Percentiles rank a stretch among this genome's conserved stretches.
phyloP scores from a whole-genome alignment of 2,888 invertebrate genomes.

The Megamerina dolium region DNA sequence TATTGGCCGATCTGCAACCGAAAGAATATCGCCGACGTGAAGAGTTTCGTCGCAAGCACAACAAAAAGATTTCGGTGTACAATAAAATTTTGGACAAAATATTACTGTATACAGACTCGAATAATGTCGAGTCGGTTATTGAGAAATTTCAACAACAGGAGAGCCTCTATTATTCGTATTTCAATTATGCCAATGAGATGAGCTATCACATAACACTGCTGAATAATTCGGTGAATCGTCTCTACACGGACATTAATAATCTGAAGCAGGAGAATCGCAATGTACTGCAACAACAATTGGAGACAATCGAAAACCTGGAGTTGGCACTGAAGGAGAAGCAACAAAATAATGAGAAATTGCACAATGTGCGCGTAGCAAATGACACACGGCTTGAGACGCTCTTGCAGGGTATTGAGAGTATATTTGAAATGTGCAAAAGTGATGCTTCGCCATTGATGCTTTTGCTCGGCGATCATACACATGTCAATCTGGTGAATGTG shows the following conservation, averaged over 20 bases:
- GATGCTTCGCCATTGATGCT: slow-evolving; percentile 52
- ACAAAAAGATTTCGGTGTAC: slow-evolving; percentile 40
- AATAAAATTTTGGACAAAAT: slow-evolving; percentile 40
- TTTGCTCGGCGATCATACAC: slow-evolving; percentile 54
- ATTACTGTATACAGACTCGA: slow-evolving; percentile 36
- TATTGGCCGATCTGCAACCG: slow-evolving; percentile 37
- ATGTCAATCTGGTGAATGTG: slow-evolving; percentile 56
- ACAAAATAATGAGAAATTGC: slow-evolving; percentile 25
- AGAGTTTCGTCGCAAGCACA: slow-evolving; percentile 35
- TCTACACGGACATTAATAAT: slow-evolving; percentile 37
- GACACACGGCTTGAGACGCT: slow-evolving; percentile 32
- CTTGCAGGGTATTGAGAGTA: slow-evolving; percentile 33
- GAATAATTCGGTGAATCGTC: slow-evolving; percentile 38
- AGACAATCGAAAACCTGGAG: slow-evolving; percentile 31
- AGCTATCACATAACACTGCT: slow-evolving; percentile 45
- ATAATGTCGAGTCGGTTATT: slow-evolving; percentile 36
- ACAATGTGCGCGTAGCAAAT: slow-evolving; percentile 24
- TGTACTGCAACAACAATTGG: slow-evolving; percentile 31
- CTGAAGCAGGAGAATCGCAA: slow-evolving; percentile 32
- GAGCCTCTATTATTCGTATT: slow-evolving; percentile 46
- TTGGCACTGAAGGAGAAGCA: slow-evolving; percentile 28
- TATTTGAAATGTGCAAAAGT: slow-evolving; percentile 50
- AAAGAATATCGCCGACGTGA: slow-evolving; percentile 44
- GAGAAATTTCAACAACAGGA: slow-evolving; percentile 46
- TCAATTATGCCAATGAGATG: slow-evolving; percentile 46